Evolutionary conservation across 1,140 invertebrate genomes (phyloP).

Genomic region (Acromyrmex charruanus): DNA sequence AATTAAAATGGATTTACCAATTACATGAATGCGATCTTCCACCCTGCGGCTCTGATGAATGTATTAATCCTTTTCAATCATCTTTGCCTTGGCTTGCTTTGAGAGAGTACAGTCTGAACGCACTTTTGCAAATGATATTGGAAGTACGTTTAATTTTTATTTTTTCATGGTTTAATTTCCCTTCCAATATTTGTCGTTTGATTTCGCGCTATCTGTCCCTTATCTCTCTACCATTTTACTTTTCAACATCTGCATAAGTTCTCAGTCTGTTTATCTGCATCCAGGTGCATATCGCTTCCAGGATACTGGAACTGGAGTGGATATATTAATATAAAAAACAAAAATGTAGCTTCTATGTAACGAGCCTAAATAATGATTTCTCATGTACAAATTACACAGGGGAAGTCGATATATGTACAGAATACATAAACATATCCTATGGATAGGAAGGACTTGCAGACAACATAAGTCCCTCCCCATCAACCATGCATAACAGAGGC

Average conservation of each 20-base stretch:
- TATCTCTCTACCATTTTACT: constrained; percentile 35
- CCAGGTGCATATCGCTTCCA: constrained; percentile 58
- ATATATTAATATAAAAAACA: background rate
- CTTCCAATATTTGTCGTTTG: background rate
- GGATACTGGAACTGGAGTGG: background rate
- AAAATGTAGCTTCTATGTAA: background rate
- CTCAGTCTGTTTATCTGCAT: constrained; percentile 48
- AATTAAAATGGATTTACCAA: constrained; percentile 82
- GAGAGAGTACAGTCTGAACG: constrained; percentile 5
- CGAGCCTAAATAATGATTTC: constrained; percentile 12
- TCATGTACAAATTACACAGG: constrained; percentile 10
- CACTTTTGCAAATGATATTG: background rate
- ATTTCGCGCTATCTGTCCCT: constrained; percentile 44
- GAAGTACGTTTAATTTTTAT: background rate
- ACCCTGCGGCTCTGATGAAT: background rate
- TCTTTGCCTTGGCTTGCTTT: background rate
- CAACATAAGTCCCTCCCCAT: constrained; percentile 72
- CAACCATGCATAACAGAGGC: constrained; percentile 82
- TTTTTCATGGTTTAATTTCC: background rate
- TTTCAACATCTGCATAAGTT: constrained; percentile 64
- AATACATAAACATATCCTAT: constrained; percentile 16
- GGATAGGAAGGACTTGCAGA: constrained; percentile 70
- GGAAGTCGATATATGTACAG: background rate
- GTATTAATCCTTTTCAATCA: constrained; percentile 10
- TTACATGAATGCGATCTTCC: constrained; percentile 75